Evolutionary conservation across 1,140 invertebrate species (phyloP).

Genomic region (Drosophila suzukii): DNA sequence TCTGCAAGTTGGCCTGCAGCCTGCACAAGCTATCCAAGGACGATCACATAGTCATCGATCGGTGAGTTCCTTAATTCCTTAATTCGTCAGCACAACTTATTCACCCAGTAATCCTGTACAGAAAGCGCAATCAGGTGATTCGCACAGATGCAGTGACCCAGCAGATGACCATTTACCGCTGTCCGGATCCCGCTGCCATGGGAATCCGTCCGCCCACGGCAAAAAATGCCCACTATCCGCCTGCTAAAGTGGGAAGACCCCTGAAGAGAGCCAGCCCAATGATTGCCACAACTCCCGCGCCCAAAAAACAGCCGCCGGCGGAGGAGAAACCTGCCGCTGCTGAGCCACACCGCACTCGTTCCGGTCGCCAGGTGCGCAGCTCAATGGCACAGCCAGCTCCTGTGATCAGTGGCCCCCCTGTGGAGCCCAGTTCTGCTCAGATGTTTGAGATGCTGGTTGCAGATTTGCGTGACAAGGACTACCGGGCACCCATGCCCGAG

Average conservation of each 20-base stretch:
- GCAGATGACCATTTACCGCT: constrained; percentile 77
- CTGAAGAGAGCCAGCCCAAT: constrained; percentile 22
- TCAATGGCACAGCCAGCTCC: constrained; percentile 38
- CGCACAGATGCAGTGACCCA: constrained; percentile 61
- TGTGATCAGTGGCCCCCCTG: background rate
- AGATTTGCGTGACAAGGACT: constrained; percentile 67
- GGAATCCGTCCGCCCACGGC: constrained; percentile 43
- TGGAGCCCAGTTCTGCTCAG: constrained; percentile 33
- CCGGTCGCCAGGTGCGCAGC: constrained; percentile 55
- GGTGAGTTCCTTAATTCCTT: constrained; percentile 35
- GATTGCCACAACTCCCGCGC: background rate
- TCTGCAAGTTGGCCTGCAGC: constrained; percentile 70
- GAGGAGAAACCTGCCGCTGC: constrained; percentile 7
- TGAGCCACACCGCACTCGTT: constrained; percentile 53
- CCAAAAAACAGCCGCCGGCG: background rate
- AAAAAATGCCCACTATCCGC: constrained; percentile 1
- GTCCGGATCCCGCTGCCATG: constrained; percentile 64
- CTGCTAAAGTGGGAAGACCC: constrained; percentile 25
- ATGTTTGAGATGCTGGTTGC: constrained; percentile 43
- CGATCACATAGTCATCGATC: constrained; percentile 78
- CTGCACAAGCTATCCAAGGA: constrained; percentile 61
- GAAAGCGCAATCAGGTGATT: constrained; percentile 73
- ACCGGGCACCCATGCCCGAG: constrained; percentile 35
- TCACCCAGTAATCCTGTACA: constrained; percentile 10
- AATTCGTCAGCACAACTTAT: background rate